Conservation (phyloP, 2,888 invertebrate species). For the Apoderus coryli region DNA sequence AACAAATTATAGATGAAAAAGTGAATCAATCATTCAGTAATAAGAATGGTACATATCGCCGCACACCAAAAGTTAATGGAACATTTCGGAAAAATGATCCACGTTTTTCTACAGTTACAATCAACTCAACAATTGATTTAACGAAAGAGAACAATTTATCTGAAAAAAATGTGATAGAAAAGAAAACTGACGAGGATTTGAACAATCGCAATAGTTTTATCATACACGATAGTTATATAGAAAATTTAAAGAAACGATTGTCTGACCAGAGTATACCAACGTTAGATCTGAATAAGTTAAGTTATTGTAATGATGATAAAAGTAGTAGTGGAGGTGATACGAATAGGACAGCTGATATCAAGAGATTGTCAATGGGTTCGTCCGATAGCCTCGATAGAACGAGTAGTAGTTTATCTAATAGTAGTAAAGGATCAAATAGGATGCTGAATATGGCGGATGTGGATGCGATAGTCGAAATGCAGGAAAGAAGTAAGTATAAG, state of each 20-base stretch:
- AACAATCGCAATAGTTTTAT: constrained; percentile 12
- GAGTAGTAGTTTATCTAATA: constrained; percentile 30
- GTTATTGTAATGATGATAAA: constrained; percentile 18
- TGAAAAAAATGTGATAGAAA: constrained; percentile 7
- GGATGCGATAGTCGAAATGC: constrained; percentile 29
- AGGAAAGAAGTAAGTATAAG: constrained; percentile 29
- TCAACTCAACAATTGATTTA: constrained; percentile 18
- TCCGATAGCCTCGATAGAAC: constrained; percentile 31
- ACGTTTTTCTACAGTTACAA: constrained; percentile 13
- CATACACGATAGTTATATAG: too few relatives aligned
- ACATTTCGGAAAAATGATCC: constrained; percentile 21
- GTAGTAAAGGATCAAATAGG: constrained; percentile 28
- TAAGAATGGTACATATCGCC: constrained; percentile 16
- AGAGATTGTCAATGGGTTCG: constrained; percentile 22
- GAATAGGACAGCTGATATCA: constrained; percentile 14
- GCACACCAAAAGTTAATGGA: constrained; percentile 17
- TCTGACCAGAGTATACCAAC: constrained; percentile 8
- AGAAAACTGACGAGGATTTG: constrained; percentile 13
- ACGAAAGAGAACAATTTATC: constrained; percentile 11
- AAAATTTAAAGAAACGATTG: constrained; percentile 17
- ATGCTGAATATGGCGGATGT: constrained; percentile 30
- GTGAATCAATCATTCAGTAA: constrained; percentile 5
- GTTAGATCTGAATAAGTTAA: constrained; percentile 16
- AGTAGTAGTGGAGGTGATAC: constrained; percentile 8
- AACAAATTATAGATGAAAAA: background rate